Evolutionary conservation across 1,140 invertebrate genomes (phyloP).

Genomic region (Berghia stephanieae): DNA sequence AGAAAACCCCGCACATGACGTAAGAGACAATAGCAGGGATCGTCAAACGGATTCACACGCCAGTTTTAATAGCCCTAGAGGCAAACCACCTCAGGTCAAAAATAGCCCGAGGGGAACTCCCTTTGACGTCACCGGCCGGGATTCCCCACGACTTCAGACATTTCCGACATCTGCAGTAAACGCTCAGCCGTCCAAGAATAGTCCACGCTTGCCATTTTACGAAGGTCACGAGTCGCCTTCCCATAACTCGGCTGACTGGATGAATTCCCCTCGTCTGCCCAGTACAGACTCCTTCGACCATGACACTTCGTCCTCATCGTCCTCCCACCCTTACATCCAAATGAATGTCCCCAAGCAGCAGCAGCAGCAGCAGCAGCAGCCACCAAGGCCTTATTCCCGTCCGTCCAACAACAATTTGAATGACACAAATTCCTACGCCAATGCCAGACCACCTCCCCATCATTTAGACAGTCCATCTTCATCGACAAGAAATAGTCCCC

Average conservation of each 20-base stretch:
- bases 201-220: not conserved
- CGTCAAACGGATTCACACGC: too few relatives aligned
- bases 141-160: slow-evolving; percentile 20
- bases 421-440: too few relatives aligned
- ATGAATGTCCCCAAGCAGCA: slow-evolving; percentile 11
- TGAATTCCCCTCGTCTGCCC: not conserved
- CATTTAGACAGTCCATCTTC: not conserved
- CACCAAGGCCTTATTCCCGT: not conserved
- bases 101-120: not conserved
- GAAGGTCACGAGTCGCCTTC: not conserved
- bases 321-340: not conserved
- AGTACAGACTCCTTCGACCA: not conserved
- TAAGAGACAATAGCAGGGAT: too few relatives aligned
- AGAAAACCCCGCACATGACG: not conserved
- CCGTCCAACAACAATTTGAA: not conserved
- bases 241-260: not conserved
- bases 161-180: not conserved
- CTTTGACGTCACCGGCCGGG: not conserved
- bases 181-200: not conserved
- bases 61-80: not conserved
- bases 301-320: not conserved
- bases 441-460: not conserved
- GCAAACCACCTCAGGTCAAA: not conserved
- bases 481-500: not conserved
- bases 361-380: not conserved